Percentiles rank a stretch among this genome's conserved stretches.
Conservation (phyloP, 2,888 invertebrate species). For the Leptopilina myrica region DNA sequence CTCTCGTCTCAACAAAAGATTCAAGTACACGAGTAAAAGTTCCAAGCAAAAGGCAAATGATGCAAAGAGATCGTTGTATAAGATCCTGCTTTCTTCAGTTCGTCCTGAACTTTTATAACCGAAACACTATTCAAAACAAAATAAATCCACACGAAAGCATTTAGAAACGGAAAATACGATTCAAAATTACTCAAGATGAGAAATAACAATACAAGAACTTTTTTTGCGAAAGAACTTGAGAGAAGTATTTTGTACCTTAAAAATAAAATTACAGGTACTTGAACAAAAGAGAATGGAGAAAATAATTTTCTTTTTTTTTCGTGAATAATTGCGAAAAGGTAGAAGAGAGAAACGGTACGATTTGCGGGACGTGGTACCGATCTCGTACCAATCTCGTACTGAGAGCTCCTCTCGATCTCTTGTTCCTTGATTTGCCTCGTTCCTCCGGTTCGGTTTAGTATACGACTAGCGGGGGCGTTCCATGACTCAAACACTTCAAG, state of each 20-base stretch:
- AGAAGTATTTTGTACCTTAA: too few species aligned
- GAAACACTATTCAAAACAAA: background rate
- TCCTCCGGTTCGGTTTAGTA: slow-evolving; percentile 59
- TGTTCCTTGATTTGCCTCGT: slow-evolving; percentile 54
- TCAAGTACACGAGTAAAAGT: background rate
- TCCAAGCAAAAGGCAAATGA: slow-evolving; percentile 7
- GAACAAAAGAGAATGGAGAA: background rate
- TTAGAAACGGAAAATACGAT: too few species aligned
- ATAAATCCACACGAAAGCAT: too few species aligned
- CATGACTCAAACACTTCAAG: slow-evolving; percentile 55
- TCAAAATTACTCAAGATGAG: too few species aligned
- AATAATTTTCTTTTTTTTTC: background rate
- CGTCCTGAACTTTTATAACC: background rate
- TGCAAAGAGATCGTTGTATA: slow-evolving; percentile 15
- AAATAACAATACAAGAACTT: too few species aligned
- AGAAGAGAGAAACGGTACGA: slow-evolving; percentile 22
- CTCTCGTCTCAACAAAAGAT: slow-evolving; percentile 1
- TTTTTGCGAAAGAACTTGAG: too few species aligned
- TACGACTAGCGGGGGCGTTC: slow-evolving; percentile 64
- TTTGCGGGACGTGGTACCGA: slow-evolving; percentile 52
- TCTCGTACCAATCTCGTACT: slow-evolving; percentile 54
- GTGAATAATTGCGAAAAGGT: background rate
- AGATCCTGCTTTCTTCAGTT: slow-evolving; percentile 1
- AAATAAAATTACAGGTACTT: background rate
- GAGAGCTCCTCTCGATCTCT: slow-evolving; percentile 60